Base-by-base conservation (phyloP, 1,140 invertebrate genomes). In the Apolygus lucorum region DNA sequence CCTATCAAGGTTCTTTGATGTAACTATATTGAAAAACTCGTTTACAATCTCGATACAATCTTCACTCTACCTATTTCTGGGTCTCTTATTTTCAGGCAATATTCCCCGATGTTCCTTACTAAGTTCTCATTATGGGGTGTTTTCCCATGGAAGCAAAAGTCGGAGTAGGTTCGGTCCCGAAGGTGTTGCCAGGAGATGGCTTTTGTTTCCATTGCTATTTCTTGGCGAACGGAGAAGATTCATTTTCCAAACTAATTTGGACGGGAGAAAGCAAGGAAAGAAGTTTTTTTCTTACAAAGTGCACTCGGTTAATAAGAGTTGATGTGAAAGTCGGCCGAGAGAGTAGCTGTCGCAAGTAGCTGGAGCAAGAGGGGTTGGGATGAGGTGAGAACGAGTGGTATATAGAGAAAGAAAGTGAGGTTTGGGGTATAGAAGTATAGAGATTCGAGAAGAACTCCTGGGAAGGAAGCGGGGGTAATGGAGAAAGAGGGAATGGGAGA, bases 321-420 rank as follows among this genome's bases (percentile, higher is more conserved):
- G 52, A 28, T 49, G 42, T 25, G 42, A 54, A 49, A 59, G 67
- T 59, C 24, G 52, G 54, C n/a, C n/a, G 52, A 68, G 49, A 28
- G 49, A 68, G 68, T 13, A 42, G 62, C 25, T 21, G 68, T 13
- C 11, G 2, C 11, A 64, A 52, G 42, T 4, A 64, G 26, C 17
- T 28, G 24, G 69, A 27, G 64, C n/a, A 63, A 34, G 25, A 26
- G 69, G 14, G 69, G 54, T 1, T 27, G 69, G 28, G 4, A 29
- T 4, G 28, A 52, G 25, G 66, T 49, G 63, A 63, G 28, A 28
- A 29, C n/a, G 54, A 63, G 52, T 26, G 59, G 63, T 52, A 26
- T 21, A 34, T 24, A 66, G 22, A 62, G 29, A 54, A 34, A 68
- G 26, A 62, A 42, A 42, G 34, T 42, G 34, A 42, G 34, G 34